Conservation (phyloP, 2,888 invertebrate genomes). For the Lasioglossum villosulum region DNA sequence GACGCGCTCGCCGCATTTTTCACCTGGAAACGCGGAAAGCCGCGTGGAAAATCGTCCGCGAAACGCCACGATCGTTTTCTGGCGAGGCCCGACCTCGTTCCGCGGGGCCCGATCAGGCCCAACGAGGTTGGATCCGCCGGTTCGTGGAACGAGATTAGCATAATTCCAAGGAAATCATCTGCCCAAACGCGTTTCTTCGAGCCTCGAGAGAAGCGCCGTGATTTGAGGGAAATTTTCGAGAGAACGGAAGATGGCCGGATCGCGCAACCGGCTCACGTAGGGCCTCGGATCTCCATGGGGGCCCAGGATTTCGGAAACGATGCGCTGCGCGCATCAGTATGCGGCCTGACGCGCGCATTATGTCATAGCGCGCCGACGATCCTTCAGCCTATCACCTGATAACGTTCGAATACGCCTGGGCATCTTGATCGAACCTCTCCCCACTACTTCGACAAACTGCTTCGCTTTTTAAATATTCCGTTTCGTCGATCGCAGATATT, state of each 20-base stretch:
- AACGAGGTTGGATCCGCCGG: conserved; percentile 39
- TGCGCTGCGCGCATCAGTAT: conserved; percentile 68
- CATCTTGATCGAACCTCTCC: conserved; percentile 20
- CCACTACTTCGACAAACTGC: too few species aligned
- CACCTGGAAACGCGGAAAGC: background rate
- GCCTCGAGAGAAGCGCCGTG: background rate
- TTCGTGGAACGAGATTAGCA: conserved; percentile 81
- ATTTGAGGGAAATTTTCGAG: background rate
- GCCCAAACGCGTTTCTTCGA: conserved; percentile 61
- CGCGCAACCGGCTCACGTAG: conserved; percentile 75
- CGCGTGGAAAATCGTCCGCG: background rate
- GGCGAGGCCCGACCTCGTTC: background rate
- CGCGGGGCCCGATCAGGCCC: background rate
- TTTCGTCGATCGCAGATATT: too few species aligned
- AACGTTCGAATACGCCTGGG: conserved; percentile 47
- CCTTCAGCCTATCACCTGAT: conserved; percentile 69
- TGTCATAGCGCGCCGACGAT: conserved; percentile 73
- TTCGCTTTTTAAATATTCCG: background rate
- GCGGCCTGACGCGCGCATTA: conserved; percentile 73
- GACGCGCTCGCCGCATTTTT: conserved; percentile 24
- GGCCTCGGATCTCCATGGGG: conserved; percentile 47
- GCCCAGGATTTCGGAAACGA: conserved; percentile 52
- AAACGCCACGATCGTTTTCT: background rate
- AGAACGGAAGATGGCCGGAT: conserved; percentile 13
- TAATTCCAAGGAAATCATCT: conserved; percentile 83